Base-by-base conservation (phyloP, 2,888 invertebrate genomes). In the Apeira syringaria region DNA sequence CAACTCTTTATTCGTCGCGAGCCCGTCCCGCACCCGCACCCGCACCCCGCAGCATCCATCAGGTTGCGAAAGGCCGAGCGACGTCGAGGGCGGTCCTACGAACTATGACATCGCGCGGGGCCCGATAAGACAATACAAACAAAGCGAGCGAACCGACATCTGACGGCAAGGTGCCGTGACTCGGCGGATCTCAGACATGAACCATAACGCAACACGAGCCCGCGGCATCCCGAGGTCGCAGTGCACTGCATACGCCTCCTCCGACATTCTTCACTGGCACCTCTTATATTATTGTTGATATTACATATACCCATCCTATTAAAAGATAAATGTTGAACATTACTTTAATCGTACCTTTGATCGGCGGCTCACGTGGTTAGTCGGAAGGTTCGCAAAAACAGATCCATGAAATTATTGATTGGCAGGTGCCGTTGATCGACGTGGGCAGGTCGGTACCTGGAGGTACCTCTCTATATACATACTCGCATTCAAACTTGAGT, bases 131-230 rank as follows among this genome's bases (percentile, higher is more conserved):
- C 80, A 81, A 82, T 78, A 73, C 77, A 80, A 78, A 81, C 74
- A 81, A 76, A 80, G 76, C 78, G 76, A 73, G 76, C 68, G 80
- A 76, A 69, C 75, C 76, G 79, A 75, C 80, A 80, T 86, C 79
- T 74, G 72, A 74, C 58, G 61, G 68, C 58, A 38, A 51, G 47
- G 47, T 47, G 56, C 50, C 67, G 71, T 83, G 85, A 84, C 80
- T 83, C 54, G 73, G 55, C 65, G 54, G 64, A 72, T 75, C 55
- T 76, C 53, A 68, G 76, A 84, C 80, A 76, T 66, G 72, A 72
- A 66, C 71, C 67, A 68, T 73, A 78, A 80, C 76, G 79, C 74
- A 82, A 78, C 68, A 62, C 56, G 48, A 70, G 60, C 69, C n/a
- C n/a, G n/a, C n/a, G n/a, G n/a, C n/a, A n/a, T n/a, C n/a, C n/a